Evolutionary conservation across 2,113 vertebrate species (phyloP).

Genomic region (Camelus bactrianus): DNA sequence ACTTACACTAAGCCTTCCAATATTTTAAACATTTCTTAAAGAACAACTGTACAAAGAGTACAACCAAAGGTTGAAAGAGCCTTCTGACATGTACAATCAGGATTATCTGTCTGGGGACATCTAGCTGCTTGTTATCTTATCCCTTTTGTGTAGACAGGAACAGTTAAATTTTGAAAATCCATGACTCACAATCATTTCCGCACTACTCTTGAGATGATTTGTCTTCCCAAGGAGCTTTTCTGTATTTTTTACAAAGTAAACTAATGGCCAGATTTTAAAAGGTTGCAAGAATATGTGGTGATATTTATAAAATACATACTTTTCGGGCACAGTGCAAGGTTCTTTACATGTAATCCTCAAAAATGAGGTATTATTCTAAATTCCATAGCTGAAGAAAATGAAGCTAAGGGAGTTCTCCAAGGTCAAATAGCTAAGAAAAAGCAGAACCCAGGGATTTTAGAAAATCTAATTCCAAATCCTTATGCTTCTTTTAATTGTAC

Average conservation of each 20-base stretch:
- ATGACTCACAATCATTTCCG: background rate
- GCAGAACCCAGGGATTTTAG: background rate
- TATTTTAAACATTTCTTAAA: background rate
- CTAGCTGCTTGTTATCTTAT: background rate
- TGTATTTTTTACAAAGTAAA: constrained; percentile 17
- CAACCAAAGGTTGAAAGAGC: background rate
- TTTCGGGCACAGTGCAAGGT: background rate
- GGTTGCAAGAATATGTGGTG: background rate
- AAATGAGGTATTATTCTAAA: constrained; percentile 36
- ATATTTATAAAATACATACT: constrained; percentile 12
- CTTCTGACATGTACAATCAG: background rate
- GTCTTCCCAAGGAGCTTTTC: background rate
- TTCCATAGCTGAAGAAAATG: constrained; percentile 23
- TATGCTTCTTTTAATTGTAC: background rate
- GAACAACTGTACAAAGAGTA: background rate
- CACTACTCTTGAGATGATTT: background rate
- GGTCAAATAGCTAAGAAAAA: background rate
- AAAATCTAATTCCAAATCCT: constrained; percentile 47
- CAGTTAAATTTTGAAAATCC: background rate
- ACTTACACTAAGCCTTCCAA: background rate
- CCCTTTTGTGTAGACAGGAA: background rate
- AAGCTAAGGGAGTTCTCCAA: constrained; percentile 21
- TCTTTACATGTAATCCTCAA: constrained; percentile 37
- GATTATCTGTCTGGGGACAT: background rate
- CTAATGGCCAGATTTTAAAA: background rate